Evolutionary conservation across 2,888 invertebrate genomes (phyloP).

Genomic region (Hylaea fasciaria): DNA sequence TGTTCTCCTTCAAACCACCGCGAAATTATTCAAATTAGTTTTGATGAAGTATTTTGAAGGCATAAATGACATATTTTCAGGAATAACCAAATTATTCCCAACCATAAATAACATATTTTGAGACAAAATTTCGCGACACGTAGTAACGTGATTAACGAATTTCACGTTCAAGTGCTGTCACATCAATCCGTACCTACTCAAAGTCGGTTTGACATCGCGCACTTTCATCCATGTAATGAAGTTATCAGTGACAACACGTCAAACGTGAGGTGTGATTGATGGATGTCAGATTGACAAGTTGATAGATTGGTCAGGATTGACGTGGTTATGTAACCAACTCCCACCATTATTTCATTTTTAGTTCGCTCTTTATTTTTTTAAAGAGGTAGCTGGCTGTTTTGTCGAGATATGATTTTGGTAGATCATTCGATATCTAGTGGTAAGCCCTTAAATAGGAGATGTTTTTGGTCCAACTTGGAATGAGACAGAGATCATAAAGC

Average conservation of each 20-base stretch:
- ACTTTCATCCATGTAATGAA: constrained; percentile 20
- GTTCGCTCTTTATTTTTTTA: not conserved
- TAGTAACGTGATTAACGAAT: constrained; percentile 4
- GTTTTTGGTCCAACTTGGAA: too few relatives aligned
- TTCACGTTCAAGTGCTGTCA: constrained; percentile 3
- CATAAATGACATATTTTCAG: constrained; percentile 2
- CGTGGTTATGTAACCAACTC: too few relatives aligned
- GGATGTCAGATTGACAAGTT: constrained; percentile 3
- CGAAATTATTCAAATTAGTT: not conserved
- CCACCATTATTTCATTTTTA: not conserved
- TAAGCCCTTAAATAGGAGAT: too few relatives aligned
- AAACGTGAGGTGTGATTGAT: constrained; percentile 17
- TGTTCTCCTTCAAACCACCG: too few relatives aligned
- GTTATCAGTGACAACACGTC: constrained; percentile 15
- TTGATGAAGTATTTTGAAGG: constrained; percentile 7
- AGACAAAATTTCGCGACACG: constrained; percentile 1
- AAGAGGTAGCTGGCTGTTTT: too few relatives aligned
- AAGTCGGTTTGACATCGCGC: constrained; percentile 6
- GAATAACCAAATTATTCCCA: not conserved
- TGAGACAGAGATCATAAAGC: too few relatives aligned
- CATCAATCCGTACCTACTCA: constrained; percentile 2
- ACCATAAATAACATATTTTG: not conserved
- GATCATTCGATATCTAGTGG: too few relatives aligned
- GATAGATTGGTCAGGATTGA: constrained; percentile 1
- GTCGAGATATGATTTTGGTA: too few relatives aligned